Conservation (phyloP, 1,140 invertebrate genomes). For the Formica exsecta region DNA sequence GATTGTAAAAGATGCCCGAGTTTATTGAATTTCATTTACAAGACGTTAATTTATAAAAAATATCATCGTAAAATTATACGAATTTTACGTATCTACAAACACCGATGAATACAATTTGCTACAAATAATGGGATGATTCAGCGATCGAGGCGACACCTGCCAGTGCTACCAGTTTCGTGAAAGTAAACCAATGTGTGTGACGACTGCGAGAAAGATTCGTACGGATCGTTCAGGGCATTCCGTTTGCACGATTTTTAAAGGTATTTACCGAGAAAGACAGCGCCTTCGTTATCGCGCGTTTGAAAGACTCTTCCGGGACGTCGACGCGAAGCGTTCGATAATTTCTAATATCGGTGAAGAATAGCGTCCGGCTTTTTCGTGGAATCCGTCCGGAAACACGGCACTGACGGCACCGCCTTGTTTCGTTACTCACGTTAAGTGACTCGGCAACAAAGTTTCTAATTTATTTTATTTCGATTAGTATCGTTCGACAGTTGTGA, state of each 20-base stretch:
- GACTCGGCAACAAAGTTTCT: conserved; percentile 9
- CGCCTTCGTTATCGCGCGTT: conserved; percentile 3
- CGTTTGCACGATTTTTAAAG: conserved; percentile 29
- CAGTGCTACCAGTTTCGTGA: conserved; percentile 56
- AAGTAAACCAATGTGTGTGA: conserved; percentile 62
- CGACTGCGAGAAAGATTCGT: neutral
- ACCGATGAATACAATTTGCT: no score
- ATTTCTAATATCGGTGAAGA: neutral
- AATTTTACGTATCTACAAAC: no score
- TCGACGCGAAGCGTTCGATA: no score
- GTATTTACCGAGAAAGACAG: conserved; percentile 49
- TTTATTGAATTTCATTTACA: no score
- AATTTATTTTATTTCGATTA: neutral
- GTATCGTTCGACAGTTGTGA: neutral
- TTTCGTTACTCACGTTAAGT: conserved; percentile 67
- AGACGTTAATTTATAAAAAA: no score
- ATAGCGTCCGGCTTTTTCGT: neutral
- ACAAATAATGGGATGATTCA: conserved; percentile 2
- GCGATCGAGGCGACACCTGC: conserved; percentile 19
- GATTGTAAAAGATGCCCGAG: no score
- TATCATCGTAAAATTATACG: no score
- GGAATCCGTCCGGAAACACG: conserved; percentile 60
- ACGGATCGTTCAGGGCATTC: conserved; percentile 18
- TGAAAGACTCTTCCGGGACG: neutral
- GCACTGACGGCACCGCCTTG: conserved; percentile 81